Conservation (phyloP, 2,113 vertebrate genomes). For the Regulus satrapa region DNA sequence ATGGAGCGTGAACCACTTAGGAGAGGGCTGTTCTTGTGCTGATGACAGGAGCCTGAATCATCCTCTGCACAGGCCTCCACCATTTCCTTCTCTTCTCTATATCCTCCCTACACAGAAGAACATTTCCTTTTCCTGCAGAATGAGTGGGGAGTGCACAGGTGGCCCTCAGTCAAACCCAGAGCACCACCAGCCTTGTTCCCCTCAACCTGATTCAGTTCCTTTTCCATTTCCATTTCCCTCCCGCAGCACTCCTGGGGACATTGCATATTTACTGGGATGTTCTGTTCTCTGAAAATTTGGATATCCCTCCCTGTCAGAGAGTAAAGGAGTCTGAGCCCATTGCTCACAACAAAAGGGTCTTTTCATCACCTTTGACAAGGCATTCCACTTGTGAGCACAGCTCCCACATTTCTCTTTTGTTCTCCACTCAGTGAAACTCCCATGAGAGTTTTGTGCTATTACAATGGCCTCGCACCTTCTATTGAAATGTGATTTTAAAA, state of each 20-base stretch:
- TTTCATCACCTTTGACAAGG: neutral
- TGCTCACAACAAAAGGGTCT: fast-evolving
- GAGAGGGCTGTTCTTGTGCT: neutral
- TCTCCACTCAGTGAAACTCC: neutral
- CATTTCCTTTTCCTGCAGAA: neutral
- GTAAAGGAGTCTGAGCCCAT: neutral
- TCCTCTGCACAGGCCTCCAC: neutral
- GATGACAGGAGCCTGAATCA: neutral
- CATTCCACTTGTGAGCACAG: neutral
- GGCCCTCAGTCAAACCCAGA: neutral
- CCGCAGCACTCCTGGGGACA: neutral
- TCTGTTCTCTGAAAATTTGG: neutral
- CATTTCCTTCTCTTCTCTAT: neutral
- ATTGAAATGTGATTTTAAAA: neutral
- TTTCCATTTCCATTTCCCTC: neutral
- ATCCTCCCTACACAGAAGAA: neutral
- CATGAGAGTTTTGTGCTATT: neutral
- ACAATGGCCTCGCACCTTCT: neutral
- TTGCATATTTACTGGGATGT: neutral
- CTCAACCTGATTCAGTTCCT: neutral
- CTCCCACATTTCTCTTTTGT: neutral
- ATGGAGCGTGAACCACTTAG: neutral
- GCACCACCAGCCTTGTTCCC: neutral
- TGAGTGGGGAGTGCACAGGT: neutral
- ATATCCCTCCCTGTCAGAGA: neutral